Conservation (phyloP, 2,888 invertebrate species). For the Chrysolina oricalcia region DNA sequence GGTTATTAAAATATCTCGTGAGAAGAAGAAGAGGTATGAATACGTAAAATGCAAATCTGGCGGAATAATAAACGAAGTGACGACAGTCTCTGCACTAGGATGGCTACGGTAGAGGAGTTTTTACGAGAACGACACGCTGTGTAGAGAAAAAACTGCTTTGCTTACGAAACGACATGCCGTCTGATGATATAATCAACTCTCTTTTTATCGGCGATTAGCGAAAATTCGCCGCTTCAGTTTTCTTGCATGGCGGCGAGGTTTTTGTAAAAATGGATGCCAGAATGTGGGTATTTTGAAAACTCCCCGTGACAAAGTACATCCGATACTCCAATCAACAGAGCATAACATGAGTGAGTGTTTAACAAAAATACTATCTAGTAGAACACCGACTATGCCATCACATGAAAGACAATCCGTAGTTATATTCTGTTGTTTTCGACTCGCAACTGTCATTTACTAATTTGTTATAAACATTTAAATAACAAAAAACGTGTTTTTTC, state of each 20-base stretch:
- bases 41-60: constrained; percentile 60
- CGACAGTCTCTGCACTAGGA: constrained; percentile 42
- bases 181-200: constrained; percentile 3
- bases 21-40: constrained; percentile 53
- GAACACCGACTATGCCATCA: no score
- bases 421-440: no score
- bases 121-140: background rate
- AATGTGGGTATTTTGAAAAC: no score
- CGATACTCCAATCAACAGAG: no score
- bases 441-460: no score
- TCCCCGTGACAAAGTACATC: no score
- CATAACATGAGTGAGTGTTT: no score
- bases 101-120: constrained; percentile 34
- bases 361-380: no score
- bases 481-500: no score
- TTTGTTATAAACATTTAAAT: no score
- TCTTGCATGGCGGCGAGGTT: background rate
- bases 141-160: constrained; percentile 9
- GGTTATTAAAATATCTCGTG: constrained; percentile 59
- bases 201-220: background rate
- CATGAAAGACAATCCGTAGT: no score
- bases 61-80: constrained; percentile 58
- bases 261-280: no score
- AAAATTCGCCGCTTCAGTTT: background rate
- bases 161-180: background rate